These are phyloP conservation scores for Chaitophorus viminalis DNA, from an alignment of 2,888 invertebrate genomes.

Conservation along the genomic window DNA sequence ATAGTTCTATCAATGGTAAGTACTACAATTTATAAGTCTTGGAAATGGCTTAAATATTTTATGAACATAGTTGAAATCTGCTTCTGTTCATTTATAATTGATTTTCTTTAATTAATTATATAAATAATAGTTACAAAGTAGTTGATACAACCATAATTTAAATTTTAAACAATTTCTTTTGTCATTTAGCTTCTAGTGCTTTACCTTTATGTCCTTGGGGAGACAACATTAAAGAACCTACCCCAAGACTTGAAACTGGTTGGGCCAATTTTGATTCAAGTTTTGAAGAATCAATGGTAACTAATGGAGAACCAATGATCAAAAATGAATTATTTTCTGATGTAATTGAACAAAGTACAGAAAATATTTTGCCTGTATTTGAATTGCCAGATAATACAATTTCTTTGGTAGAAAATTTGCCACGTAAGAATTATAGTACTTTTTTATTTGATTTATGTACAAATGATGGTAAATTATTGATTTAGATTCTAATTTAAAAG, in stretches of 20 bases:
- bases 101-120: neutral
- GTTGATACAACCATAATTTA: neutral
- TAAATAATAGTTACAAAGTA: too few species aligned
- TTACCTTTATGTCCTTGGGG: constrained; percentile 54
- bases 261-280: constrained; percentile 63
- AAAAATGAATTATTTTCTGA: constrained; percentile 32
- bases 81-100: neutral
- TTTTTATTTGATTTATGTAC: neutral
- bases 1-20: constrained; percentile 38
- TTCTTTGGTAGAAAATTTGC: neutral
- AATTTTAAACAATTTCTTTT: neutral
- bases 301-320: constrained; percentile 23
- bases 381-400: neutral
- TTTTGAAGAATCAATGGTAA: constrained; percentile 54
- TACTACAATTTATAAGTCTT: neutral
- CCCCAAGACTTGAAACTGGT: constrained; percentile 49
- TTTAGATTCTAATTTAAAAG: constrained; percentile 24
- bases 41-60: neutral
- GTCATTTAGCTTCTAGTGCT: neutral
- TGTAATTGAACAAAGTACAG: neutral
- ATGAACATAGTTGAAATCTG: neutral
- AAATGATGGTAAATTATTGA: neutral
- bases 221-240: constrained; percentile 41
- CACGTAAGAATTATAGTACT: constrained; percentile 10
- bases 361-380: neutral